Evolutionary conservation across 2,113 vertebrate species (phyloP).

Genomic region (Cyprinodon variegatus): DNA sequence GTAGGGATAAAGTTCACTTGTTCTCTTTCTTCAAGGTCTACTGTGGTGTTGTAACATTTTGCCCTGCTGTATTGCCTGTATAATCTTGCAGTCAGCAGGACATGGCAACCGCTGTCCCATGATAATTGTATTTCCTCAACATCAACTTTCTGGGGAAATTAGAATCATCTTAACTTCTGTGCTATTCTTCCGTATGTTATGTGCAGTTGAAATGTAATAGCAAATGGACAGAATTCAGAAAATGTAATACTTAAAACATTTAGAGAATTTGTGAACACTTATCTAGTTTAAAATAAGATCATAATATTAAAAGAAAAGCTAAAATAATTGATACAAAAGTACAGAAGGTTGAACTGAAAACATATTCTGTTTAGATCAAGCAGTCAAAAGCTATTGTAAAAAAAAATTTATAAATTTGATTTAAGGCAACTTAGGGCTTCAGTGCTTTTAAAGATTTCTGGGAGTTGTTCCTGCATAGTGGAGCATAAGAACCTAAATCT

Average conservation of each 20-base stretch:
- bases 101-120: neutral
- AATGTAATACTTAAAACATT: neutral
- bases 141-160: slow-evolving; percentile 22
- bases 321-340: too few species aligned
- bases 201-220: slow-evolving; percentile 29
- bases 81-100: slow-evolving; percentile 9
- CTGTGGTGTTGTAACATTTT: slow-evolving; percentile 16
- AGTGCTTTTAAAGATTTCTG: too few species aligned
- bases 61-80: slow-evolving; percentile 12
- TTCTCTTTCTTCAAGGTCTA: slow-evolving; percentile 24
- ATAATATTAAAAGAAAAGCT: neutral
- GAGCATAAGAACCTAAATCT: too few species aligned
- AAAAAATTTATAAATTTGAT: too few species aligned
- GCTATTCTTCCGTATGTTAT: slow-evolving; percentile 4
- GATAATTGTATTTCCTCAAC: slow-evolving; percentile 14
- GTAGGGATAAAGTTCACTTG: slow-evolving; percentile 27
- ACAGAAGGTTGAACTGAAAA: too few species aligned
- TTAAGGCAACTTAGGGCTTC: too few species aligned
- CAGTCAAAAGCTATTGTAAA: too few species aligned
- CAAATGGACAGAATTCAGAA: neutral
- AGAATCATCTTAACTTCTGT: neutral
- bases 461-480: too few species aligned
- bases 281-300: neutral
- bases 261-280: neutral
- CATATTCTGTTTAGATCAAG: too few species aligned